Evolutionary conservation across 2,888 invertebrate genomes (phyloP), one percentile per base, ranked within the genome.

Genomic region (Acleris literana): DNA sequence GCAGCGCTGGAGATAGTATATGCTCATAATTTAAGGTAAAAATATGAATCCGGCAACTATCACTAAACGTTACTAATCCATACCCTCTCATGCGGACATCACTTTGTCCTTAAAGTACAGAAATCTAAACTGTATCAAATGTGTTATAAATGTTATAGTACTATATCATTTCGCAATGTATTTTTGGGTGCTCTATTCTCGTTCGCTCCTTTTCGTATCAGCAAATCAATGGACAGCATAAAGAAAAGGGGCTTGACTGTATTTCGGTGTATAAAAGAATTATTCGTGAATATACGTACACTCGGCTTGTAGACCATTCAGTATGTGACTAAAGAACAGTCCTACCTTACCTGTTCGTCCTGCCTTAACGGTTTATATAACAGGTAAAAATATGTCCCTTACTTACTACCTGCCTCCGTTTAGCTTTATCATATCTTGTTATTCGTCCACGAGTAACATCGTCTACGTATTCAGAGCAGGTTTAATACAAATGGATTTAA

Each of bases 221-320:
- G 53, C 59, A 59, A 59, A 64, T 59, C 54, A 59, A 54, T 39
- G n/a, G 43, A 25, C 29, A 59, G 46, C 57, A 43, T 43, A 64
- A 59, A 25, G 58, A 58, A 54, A 58, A 33, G 16, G 25, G 49
- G n/a, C 59, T 48, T 48, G 25, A 49, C 54, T 53, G 58, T 53
- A 17, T 43, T 48, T 17, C 33, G 54, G 17, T 54, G 25, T 48
- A 59, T 59, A 64, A 59, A 48, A 59, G 11, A 59, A 25, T 25
- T 16, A 48, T 64, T 54, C 49, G 54, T 54, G 53, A 0, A 51
- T 44, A 18, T 59, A 59, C 49, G 33, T 5, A 20, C 20, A n/a
- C n/a, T n/a, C n/a, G n/a, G n/a, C n/a, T n/a, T n/a, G n/a, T n/a
- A n/a, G n/a, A n/a, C n/a, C n/a, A n/a, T n/a, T n/a, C n/a, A n/a